Evolutionary conservation across 2,888 invertebrate species (phyloP).

Genomic region (Hirtodrosophila trivittata): DNA sequence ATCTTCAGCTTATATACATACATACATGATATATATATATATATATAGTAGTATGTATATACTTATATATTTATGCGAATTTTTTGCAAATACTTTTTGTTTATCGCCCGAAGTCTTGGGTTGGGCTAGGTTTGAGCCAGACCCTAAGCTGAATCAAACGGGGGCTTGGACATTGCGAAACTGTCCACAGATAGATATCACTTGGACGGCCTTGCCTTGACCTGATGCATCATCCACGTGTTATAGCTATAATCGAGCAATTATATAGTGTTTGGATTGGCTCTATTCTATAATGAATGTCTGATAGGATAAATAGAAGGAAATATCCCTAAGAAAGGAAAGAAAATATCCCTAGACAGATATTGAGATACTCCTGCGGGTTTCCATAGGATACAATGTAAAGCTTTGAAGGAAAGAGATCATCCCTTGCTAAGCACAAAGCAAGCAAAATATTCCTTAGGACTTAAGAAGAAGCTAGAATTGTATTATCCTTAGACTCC

Average conservation of each 20-base stretch:
- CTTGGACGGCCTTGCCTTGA: constrained; percentile 59
- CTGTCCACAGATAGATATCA: constrained; percentile 49
- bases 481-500: too few relatives aligned
- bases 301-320: too few relatives aligned
- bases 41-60: background rate
- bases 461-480: too few relatives aligned
- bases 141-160: constrained; percentile 53
- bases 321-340: too few relatives aligned
- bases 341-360: too few relatives aligned
- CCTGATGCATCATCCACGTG: constrained; percentile 19
- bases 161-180: constrained; percentile 45
- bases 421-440: too few relatives aligned
- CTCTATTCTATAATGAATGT: too few relatives aligned
- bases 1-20: constrained; percentile 17
- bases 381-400: too few relatives aligned
- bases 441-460: too few relatives aligned
- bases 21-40: constrained; percentile 2
- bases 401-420: too few relatives aligned
- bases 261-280: too few relatives aligned
- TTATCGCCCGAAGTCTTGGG: constrained; percentile 41
- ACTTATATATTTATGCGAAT: constrained; percentile 18
- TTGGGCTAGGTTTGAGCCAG: constrained; percentile 71
- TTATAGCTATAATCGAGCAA: background rate
- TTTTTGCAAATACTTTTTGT: constrained; percentile 20
- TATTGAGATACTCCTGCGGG: too few relatives aligned